Percentiles rank a stretch among this genome's conserved stretches.
Conservation (phyloP, 2,113 vertebrate species). For the Tamias sibiricus region DNA sequence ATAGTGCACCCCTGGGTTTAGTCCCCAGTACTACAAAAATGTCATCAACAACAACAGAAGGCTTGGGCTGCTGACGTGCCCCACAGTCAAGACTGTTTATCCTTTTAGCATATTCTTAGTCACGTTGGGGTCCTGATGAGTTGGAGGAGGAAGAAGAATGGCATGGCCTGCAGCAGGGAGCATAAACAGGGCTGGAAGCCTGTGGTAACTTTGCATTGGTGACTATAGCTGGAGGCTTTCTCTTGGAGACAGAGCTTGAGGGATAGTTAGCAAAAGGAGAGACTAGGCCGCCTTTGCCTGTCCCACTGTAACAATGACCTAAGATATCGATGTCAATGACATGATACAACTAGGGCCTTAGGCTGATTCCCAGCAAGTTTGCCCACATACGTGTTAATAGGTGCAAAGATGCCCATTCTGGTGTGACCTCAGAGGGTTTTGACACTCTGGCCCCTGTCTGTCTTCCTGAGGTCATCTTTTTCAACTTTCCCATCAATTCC, state of each 20-base stretch:
- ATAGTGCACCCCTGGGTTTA: too few species aligned
- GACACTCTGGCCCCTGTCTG: not conserved
- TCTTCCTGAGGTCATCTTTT: not conserved
- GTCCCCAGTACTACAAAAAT: too few species aligned
- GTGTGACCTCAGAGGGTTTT: not conserved
- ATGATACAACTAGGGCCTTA: not conserved
- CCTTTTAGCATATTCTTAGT: not conserved
- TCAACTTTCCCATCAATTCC: not conserved
- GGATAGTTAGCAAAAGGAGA: not conserved
- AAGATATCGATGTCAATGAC: not conserved
- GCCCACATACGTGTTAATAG: not conserved
- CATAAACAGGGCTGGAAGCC: fast-evolving
- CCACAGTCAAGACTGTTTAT: not conserved
- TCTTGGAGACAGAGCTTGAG: not conserved
- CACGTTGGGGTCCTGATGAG: not conserved
- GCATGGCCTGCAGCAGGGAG: not conserved
- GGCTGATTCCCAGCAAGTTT: too few species aligned
- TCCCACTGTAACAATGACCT: not conserved
- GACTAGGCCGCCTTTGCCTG: not conserved
- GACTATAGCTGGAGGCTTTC: not conserved
- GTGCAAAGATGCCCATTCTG: not conserved
- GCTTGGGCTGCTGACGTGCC: too few species aligned
- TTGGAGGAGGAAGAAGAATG: not conserved
- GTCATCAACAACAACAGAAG: too few species aligned
- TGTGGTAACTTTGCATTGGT: not conserved